Evolutionary conservation across 2,113 vertebrate genomes (phyloP).

Genomic region (Hippocampus barbouri): DNA sequence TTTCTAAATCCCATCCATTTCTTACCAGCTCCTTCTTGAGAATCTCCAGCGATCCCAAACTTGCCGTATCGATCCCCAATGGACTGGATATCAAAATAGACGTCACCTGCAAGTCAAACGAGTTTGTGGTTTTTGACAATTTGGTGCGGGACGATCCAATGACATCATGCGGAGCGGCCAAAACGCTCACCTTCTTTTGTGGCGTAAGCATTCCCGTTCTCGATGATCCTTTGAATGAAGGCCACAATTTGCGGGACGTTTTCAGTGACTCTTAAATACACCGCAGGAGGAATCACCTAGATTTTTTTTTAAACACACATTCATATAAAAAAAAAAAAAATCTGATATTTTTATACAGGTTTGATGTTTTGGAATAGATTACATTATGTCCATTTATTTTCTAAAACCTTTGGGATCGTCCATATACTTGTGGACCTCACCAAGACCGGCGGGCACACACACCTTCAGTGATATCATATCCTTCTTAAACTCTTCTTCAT

Average conservation of each 20-base stretch:
- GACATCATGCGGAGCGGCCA: rapidly evolving
- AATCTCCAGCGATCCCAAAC: constrained; percentile 58
- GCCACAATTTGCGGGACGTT: constrained; percentile 84
- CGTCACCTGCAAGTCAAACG: constrained; percentile 75
- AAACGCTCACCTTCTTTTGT: constrained; percentile 75
- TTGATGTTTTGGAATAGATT: no score
- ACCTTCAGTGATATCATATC: constrained; percentile 92
- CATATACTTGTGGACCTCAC: neutral
- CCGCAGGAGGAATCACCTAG: constrained; percentile 84
- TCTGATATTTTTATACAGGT: neutral
- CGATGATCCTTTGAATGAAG: constrained; percentile 83
- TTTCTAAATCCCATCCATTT: neutral
- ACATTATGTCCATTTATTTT: no score
- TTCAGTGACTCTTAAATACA: constrained; percentile 90
- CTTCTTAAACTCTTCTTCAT: constrained; percentile 92
- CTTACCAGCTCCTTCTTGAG: constrained; percentile 73
- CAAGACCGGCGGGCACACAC: neutral
- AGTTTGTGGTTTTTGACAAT: neutral
- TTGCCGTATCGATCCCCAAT: constrained; percentile 83
- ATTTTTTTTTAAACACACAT: constrained; percentile 13
- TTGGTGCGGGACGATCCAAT: neutral
- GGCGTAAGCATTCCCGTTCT: constrained; percentile 81
- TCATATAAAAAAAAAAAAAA: neutral
- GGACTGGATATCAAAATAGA: constrained; percentile 89
- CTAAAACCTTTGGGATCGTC: neutral